Evolutionary conservation across 2,888 invertebrate species (phyloP).

Genomic region (Lacanobia wlatinum): DNA sequence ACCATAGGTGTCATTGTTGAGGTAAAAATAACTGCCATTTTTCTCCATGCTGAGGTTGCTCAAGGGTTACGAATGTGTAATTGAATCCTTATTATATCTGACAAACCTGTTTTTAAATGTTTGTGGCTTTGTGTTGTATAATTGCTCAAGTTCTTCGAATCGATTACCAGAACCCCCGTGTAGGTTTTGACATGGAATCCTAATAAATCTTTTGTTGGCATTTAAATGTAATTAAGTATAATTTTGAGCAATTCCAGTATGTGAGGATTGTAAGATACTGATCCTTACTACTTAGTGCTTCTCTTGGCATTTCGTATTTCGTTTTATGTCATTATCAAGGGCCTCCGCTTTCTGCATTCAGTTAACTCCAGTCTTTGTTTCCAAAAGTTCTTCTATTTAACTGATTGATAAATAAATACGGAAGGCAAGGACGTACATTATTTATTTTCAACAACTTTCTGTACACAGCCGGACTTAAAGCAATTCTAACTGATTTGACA

Average conservation of each 20-base stretch:
- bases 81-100: slow-evolving; percentile 23
- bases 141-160: slow-evolving; percentile 53
- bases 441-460: too few relatives aligned
- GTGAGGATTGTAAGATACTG: neutral
- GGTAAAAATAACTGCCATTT: neutral
- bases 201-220: slow-evolving; percentile 28
- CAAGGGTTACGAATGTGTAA: slow-evolving; percentile 21
- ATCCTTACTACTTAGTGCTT: neutral
- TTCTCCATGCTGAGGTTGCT: neutral
- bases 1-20: slow-evolving; percentile 1
- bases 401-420: too few relatives aligned
- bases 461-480: too few relatives aligned
- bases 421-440: too few relatives aligned
- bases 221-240: slow-evolving; percentile 18
- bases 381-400: too few relatives aligned
- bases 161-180: slow-evolving; percentile 44
- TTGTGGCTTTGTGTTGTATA: slow-evolving; percentile 21
- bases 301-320: neutral
- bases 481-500: too few relatives aligned
- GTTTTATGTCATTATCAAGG: neutral
- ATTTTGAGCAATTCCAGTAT: slow-evolving; percentile 26
- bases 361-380: neutral
- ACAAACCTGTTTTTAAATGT: slow-evolving; percentile 47
- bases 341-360: neutral
- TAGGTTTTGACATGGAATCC: slow-evolving; percentile 31